A percentile compares a stretch with the other conserved stretches of the same genome.
Conservation (phyloP, 2,113 vertebrate species). For the Manacus vitellinus region DNA sequence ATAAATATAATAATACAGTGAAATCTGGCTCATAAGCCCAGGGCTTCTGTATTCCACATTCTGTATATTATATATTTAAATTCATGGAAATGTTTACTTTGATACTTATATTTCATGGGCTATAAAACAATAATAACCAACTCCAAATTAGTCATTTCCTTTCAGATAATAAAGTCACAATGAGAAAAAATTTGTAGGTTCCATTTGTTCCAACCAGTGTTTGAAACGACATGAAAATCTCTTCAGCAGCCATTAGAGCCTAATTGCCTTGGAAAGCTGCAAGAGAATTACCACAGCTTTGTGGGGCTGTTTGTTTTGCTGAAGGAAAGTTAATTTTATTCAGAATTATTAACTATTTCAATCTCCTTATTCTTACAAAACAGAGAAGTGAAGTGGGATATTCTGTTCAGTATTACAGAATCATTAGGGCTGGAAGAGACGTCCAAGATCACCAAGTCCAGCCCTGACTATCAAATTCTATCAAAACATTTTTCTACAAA, state of each 20-base stretch:
- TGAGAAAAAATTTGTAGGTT: conserved; percentile 44
- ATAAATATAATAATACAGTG: not conserved
- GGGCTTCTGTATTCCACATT: not conserved
- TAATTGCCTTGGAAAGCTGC: conserved; percentile 58
- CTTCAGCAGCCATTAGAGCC: conserved; percentile 36
- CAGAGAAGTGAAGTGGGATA: not conserved
- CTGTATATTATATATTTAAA: not conserved
- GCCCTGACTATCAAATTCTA: not conserved
- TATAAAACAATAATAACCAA: conserved; percentile 62
- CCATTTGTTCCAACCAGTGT: conserved; percentile 45
- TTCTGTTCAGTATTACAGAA: not conserved
- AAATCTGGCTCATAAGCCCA: not conserved
- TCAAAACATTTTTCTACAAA: not conserved
- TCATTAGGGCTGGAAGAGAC: not conserved
- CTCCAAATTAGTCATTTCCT: conserved; percentile 56
- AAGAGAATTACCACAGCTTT: not conserved
- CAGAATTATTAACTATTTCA: conserved; percentile 22
- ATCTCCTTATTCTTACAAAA: not conserved
- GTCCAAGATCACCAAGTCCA: not conserved
- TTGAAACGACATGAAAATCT: conserved; percentile 42
- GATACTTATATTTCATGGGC: conserved; percentile 53
- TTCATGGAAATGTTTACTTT: conserved; percentile 21
- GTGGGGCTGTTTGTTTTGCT: not conserved
- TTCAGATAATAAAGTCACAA: conserved; percentile 56
- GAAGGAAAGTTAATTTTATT: not conserved